Percentiles rank a stretch among this genome's conserved stretches.
Evolutionary conservation across 2,113 vertebrate genomes (phyloP).

Genomic region (Pygoscelis antarcticus): DNA sequence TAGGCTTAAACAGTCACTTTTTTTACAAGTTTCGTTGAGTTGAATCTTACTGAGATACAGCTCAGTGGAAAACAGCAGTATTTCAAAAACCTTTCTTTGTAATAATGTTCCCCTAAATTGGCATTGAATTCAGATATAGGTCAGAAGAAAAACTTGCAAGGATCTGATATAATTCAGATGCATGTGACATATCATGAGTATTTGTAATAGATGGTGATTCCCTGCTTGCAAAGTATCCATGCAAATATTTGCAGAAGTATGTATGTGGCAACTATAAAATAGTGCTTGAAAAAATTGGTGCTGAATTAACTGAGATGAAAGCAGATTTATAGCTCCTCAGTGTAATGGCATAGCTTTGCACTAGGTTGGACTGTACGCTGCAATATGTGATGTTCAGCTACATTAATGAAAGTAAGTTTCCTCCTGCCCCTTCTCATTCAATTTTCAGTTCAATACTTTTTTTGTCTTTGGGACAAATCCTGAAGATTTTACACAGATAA

Average conservation of each 20-base stretch:
- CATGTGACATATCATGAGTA: neutral
- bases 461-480: neutral
- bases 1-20: conserved; percentile 1
- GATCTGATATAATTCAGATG: neutral
- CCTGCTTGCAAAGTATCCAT: neutral
- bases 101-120: neutral
- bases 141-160: neutral
- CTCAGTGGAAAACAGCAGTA: neutral
- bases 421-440: neutral
- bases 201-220: neutral
- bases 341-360: neutral
- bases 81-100: neutral
- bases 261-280: neutral
- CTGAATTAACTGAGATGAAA: neutral
- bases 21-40: conserved; percentile 1
- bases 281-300: neutral
- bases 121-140: neutral
- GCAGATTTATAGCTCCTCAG: neutral
- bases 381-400: neutral
- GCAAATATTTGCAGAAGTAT: neutral
- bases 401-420: neutral
- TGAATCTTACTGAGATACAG: neutral
- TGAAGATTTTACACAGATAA: neutral
- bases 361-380: neutral
- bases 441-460: neutral